Evolutionary conservation across 2,113 vertebrate species (phyloP).

Genomic region (Blennius ocellaris): DNA sequence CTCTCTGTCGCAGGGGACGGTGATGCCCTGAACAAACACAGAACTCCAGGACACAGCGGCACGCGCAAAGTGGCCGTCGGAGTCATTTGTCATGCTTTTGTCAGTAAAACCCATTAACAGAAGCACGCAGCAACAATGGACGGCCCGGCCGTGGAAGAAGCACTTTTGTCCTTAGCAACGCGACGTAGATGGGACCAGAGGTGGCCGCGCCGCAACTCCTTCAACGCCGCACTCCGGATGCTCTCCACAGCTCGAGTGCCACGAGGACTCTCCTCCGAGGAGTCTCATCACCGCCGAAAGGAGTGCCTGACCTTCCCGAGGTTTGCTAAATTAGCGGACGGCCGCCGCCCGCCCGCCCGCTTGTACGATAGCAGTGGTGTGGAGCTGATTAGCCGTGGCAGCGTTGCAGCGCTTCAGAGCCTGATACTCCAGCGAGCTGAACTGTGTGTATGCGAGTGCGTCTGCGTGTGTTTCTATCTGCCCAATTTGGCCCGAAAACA

Average conservation of each 20-base stretch:
- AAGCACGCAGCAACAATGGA: constrained; percentile 23
- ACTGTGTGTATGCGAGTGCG: constrained; percentile 6
- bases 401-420: constrained; percentile 68
- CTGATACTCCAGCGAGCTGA: constrained; percentile 59
- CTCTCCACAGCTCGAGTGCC: constrained; percentile 33
- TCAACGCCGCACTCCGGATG: constrained; percentile 24
- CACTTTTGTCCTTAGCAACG: constrained; percentile 45
- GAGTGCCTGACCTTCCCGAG: constrained; percentile 63
- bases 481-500: constrained; percentile 46
- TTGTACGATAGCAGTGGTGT: constrained; percentile 63
- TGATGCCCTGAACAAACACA: constrained; percentile 76
- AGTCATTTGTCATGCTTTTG: constrained; percentile 45
- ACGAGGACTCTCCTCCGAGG: constrained; percentile 43
- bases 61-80: constrained; percentile 40
- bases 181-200: constrained; percentile 19
- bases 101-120: constrained; percentile 58
- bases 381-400: constrained; percentile 60
- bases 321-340: constrained; percentile 52
- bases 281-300: constrained; percentile 52
- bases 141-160: constrained; percentile 22
- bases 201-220: constrained; percentile 24
- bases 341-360: constrained; percentile 49
- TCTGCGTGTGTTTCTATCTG: not conserved
- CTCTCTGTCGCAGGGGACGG: constrained; percentile 91
- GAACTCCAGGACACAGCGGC: constrained; percentile 21